Conservation (phyloP, 2,888 invertebrate genomes). For the Dendrolimus pini region DNA sequence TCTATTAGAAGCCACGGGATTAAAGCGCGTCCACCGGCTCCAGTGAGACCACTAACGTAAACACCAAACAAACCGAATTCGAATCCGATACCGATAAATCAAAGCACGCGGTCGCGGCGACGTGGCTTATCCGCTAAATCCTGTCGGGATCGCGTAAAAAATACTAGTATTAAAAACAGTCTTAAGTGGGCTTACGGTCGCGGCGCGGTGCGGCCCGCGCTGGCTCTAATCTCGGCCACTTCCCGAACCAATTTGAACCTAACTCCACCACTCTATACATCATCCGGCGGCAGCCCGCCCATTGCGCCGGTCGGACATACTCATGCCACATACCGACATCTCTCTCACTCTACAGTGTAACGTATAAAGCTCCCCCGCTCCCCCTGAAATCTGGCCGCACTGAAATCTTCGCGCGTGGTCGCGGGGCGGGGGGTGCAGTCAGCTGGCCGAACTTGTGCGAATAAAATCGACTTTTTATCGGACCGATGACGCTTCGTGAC, state of each 20-base stretch:
- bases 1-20: conserved; percentile 69
- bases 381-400: conserved; percentile 62
- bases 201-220: conserved; percentile 80
- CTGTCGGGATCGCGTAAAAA: conserved; percentile 77
- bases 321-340: conserved; percentile 40
- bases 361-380: conserved; percentile 32
- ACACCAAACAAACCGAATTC: conserved; percentile 66
- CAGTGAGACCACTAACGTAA: conserved; percentile 71
- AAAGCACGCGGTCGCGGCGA: conserved; percentile 72
- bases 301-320: conserved; percentile 52
- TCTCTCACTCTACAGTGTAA: conserved; percentile 28
- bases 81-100: conserved; percentile 74
- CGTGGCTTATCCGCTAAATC: conserved; percentile 74
- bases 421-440: conserved; percentile 58
- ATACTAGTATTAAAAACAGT: conserved; percentile 85
- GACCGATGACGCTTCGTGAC: conserved; percentile 73
- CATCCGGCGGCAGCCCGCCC: conserved; percentile 75
- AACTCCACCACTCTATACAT: conserved; percentile 86
- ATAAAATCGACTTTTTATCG: conserved; percentile 77
- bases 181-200: conserved; percentile 83
- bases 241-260: conserved; percentile 85
- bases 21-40: conserved; percentile 55
- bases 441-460: conserved; percentile 76
- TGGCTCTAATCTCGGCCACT: conserved; percentile 84
- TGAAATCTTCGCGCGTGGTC: conserved; percentile 58